phyloP scores from a whole-genome alignment of 2,113 vertebrate genomes.

The Mobula hypostoma region DNA sequence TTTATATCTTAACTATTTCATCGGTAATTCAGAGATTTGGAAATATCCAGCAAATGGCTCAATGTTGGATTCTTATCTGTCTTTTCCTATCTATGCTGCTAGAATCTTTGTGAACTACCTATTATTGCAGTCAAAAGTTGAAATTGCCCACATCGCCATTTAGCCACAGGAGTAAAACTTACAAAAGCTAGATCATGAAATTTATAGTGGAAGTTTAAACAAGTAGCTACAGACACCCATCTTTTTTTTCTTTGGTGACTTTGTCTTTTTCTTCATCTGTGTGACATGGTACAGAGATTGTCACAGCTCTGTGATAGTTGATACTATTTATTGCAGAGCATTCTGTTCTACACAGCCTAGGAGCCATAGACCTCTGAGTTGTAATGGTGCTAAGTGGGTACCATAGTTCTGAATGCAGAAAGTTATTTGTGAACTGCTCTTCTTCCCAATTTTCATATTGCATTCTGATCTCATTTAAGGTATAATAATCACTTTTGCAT shows the following conservation, averaged over 20 bases:
- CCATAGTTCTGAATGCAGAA: neutral
- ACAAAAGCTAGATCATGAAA: neutral
- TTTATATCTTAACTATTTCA: too few species aligned
- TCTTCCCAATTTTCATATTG: neutral
- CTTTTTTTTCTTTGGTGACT: neutral
- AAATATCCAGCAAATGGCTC: too few species aligned
- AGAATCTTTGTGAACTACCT: neutral
- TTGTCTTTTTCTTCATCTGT: neutral
- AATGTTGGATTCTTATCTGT: neutral
- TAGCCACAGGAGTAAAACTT: neutral
- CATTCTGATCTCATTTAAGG: neutral
- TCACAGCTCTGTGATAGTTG: neutral
- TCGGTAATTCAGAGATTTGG: too few species aligned
- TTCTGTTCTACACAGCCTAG: neutral
- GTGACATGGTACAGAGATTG: neutral
- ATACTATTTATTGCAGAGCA: neutral
- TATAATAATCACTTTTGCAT: neutral
- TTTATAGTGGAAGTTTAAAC: neutral
- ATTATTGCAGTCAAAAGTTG: neutral
- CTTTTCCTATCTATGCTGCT: neutral
- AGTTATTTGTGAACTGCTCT: neutral
- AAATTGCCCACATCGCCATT: neutral
- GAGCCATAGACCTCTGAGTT: neutral
- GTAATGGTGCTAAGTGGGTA: neutral
- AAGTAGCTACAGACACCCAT: neutral